A percentile compares a stretch with the other conserved stretches of the same genome.
phyloP scores from a whole-genome alignment of 2,888 invertebrate species.

The Hesperia comma region DNA sequence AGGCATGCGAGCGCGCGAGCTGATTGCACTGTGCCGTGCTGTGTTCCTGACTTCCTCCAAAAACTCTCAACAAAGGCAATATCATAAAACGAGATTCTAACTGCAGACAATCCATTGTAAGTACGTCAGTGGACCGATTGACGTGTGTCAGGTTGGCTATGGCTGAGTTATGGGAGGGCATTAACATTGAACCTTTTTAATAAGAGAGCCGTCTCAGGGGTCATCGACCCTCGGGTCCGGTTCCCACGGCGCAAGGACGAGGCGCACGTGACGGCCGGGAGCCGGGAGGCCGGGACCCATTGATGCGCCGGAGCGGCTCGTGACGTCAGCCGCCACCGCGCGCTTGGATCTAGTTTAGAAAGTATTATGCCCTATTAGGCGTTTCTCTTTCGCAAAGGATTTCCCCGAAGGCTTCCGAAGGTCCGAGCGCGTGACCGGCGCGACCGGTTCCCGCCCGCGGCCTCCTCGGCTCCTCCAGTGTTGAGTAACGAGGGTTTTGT shows the following conservation, averaged over 20 bases:
- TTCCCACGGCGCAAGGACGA: slow-evolving; percentile 19
- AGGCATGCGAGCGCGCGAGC: too few relatives aligned
- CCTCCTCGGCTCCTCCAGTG: background rate
- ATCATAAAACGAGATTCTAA: too few relatives aligned
- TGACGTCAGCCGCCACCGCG: slow-evolving; percentile 9
- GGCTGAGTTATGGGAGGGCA: background rate
- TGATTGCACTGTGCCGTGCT: too few relatives aligned
- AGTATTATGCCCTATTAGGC: slow-evolving; percentile 12
- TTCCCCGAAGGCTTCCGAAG: slow-evolving; percentile 16
- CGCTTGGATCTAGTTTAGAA: slow-evolving; percentile 13
- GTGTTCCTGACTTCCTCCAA: too few relatives aligned
- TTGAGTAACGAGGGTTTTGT: background rate
- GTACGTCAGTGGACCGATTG: too few relatives aligned
- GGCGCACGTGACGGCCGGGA: slow-evolving; percentile 11
- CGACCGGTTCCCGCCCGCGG: background rate
- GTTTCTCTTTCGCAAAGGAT: slow-evolving; percentile 22
- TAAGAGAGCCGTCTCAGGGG: background rate
- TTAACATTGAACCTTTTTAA: background rate
- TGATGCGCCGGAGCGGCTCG: slow-evolving; percentile 3
- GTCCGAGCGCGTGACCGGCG: slow-evolving; percentile 18
- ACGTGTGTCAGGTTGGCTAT: too few relatives aligned
- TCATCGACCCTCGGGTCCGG: slow-evolving; percentile 7
- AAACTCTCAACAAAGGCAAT: too few relatives aligned
- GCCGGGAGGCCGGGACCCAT: background rate
- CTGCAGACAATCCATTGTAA: too few relatives aligned